Percentiles rank a stretch among this genome's conserved stretches.
Conservation (phyloP, 2,797 vertebrate species). For the Vireo griseus region DNA sequence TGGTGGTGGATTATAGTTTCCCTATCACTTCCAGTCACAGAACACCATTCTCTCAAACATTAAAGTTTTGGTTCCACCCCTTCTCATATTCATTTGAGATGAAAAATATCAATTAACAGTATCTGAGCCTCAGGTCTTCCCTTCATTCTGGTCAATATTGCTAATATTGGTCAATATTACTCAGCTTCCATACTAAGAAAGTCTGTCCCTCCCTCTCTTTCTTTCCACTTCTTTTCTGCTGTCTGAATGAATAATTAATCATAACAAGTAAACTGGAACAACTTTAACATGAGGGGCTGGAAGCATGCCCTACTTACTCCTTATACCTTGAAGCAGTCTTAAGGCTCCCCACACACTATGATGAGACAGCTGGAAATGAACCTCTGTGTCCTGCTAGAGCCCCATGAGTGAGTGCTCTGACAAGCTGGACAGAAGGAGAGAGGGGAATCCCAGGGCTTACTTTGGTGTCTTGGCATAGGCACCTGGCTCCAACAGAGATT, state of each 20-base stretch:
- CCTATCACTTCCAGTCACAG: background rate
- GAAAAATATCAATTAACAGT: background rate
- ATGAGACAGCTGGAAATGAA: background rate
- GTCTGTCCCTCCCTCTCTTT: background rate
- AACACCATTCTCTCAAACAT: background rate
- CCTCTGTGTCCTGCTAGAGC: accelerated
- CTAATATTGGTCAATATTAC: background rate
- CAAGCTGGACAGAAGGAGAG: background rate
- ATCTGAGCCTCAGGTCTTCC: background rate
- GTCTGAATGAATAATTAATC: background rate
- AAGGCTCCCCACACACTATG: background rate
- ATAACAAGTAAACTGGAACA: background rate
- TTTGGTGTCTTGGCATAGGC: background rate
- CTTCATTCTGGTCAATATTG: background rate
- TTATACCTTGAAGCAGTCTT: background rate
- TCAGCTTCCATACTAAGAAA: background rate
- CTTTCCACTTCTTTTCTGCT: background rate
- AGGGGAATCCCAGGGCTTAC: background rate
- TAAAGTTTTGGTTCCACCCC: background rate
- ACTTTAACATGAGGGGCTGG: background rate
- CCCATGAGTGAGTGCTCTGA: accelerated
- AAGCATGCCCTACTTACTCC: background rate
- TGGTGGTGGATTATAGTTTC: background rate
- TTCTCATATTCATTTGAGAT: background rate
- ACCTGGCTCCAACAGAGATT: background rate